Percentiles rank a stretch among this genome's conserved stretches.
These are phyloP conservation scores for Papilio polyxenes DNA, from an alignment of 1,140 invertebrate species.

Conservation along the genomic window DNA sequence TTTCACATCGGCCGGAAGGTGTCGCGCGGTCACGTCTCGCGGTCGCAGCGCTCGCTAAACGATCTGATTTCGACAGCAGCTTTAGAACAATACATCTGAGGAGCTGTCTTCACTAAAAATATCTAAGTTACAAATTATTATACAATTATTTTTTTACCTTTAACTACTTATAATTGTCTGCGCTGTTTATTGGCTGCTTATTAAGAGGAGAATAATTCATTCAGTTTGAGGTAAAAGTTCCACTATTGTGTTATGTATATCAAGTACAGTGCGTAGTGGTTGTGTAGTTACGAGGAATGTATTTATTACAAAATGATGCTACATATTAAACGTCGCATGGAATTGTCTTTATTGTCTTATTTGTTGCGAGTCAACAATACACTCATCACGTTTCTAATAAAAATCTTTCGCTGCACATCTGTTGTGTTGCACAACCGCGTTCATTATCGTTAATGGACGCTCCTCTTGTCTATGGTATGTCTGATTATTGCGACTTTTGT, in stretches of 20 bases:
- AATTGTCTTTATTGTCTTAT: constrained; percentile 7
- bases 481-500: constrained; percentile 33
- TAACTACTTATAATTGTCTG: neutral
- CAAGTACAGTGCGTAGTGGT: too few relatives aligned
- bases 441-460: constrained; percentile 71
- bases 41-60: constrained; percentile 58
- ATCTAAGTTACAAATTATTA: neutral
- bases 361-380: constrained; percentile 41
- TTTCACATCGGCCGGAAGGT: constrained; percentile 78
- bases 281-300: neutral
- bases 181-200: neutral
- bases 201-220: neutral
- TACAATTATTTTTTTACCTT: too few relatives aligned
- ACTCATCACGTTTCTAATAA: constrained; percentile 78
- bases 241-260: neutral
- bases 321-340: neutral
- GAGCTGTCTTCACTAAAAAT: neutral
- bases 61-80: constrained; percentile 61
- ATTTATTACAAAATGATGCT: neutral
- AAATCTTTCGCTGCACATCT: constrained; percentile 67
- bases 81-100: constrained; percentile 8
- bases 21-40: constrained; percentile 69
- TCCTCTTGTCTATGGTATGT: constrained; percentile 67
- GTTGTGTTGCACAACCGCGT: constrained; percentile 74
- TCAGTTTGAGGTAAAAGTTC: neutral